Percentiles rank a stretch among this genome's conserved stretches.
Evolutionary conservation across 2,888 invertebrate genomes (phyloP).

Genomic region (Ophioninae sp.): DNA sequence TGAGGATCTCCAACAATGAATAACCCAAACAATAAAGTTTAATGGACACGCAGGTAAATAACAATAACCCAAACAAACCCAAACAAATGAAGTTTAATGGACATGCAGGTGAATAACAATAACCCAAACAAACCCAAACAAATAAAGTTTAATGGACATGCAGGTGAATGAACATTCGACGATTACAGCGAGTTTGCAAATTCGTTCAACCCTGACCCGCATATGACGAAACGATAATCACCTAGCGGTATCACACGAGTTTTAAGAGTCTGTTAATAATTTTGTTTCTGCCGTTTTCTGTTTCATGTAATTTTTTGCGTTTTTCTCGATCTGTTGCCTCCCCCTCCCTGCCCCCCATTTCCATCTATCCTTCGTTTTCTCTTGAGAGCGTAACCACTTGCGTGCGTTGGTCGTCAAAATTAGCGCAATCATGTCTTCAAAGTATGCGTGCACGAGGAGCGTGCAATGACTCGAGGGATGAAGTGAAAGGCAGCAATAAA

Average conservation of each 20-base stretch:
- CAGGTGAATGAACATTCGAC: conserved; percentile 28
- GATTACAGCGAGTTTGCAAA: conserved; percentile 52
- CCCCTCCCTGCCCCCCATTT: not conserved
- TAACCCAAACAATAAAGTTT: too few species aligned
- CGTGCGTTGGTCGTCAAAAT: conserved; percentile 42
- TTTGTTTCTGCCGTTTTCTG: conserved; percentile 12
- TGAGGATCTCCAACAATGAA: not conserved
- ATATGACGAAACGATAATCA: conserved; percentile 42
- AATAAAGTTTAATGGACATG: conserved; percentile 14
- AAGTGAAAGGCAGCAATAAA: conserved; percentile 12
- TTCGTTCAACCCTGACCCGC: conserved; percentile 59
- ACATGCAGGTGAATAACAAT: too few species aligned
- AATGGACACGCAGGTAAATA: too few species aligned
- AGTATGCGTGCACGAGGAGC: conserved; percentile 40
- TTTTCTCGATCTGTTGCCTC: not conserved
- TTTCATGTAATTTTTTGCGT: conserved; percentile 14
- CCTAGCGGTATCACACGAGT: conserved; percentile 25
- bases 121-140: too few species aligned
- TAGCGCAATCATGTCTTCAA: conserved; percentile 45
- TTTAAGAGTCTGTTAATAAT: not conserved
- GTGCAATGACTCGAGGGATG: conserved; percentile 39
- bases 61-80: too few species aligned
- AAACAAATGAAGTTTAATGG: too few species aligned
- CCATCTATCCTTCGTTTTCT: not conserved
- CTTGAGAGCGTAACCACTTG: conserved; percentile 26